Conservation (phyloP, 2,888 invertebrate genomes). For the Argynnis bischoffii region DNA sequence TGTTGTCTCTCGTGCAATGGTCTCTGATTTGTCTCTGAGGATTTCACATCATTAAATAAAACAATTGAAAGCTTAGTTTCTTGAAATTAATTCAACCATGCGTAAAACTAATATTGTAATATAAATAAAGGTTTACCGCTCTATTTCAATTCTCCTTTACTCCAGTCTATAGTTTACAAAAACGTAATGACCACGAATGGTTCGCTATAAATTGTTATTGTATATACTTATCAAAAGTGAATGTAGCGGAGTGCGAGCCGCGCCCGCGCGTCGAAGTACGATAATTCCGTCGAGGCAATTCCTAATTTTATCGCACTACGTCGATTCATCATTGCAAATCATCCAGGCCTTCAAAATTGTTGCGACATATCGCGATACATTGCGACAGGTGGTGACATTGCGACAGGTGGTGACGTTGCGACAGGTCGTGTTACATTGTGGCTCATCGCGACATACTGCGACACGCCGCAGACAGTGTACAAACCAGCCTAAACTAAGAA, state of each 20-base stretch:
- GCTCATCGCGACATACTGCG: background rate
- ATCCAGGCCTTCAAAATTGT: conserved; percentile 34
- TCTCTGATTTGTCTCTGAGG: too few relatives aligned
- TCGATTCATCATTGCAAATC: conserved; percentile 40
- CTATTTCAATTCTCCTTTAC: conserved; percentile 29
- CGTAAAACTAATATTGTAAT: too few relatives aligned
- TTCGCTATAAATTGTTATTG: conserved; percentile 32
- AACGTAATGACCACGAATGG: conserved; percentile 22
- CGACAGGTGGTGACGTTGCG: background rate
- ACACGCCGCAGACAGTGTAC: conserved; percentile 10
- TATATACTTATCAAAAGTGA: conserved; percentile 42
- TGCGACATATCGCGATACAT: background rate
- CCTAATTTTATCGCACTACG: conserved; percentile 45
- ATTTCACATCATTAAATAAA: too few relatives aligned
- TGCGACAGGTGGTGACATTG: background rate
- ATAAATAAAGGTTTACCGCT: background rate
- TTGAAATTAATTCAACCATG: too few relatives aligned
- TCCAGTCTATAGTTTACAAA: conserved; percentile 30
- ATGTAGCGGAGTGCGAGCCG: conserved; percentile 5
- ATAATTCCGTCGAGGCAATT: conserved; percentile 38
- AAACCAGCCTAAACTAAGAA: conserved; percentile 31
- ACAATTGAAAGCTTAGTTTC: too few relatives aligned
- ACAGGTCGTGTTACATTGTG: conserved; percentile 10
- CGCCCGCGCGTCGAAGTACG: conserved; percentile 23
- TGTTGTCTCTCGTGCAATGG: too few relatives aligned